phyloP scores from a whole-genome alignment of 1,140 invertebrate genomes.

The Oryzaephilus surinamensis region DNA sequence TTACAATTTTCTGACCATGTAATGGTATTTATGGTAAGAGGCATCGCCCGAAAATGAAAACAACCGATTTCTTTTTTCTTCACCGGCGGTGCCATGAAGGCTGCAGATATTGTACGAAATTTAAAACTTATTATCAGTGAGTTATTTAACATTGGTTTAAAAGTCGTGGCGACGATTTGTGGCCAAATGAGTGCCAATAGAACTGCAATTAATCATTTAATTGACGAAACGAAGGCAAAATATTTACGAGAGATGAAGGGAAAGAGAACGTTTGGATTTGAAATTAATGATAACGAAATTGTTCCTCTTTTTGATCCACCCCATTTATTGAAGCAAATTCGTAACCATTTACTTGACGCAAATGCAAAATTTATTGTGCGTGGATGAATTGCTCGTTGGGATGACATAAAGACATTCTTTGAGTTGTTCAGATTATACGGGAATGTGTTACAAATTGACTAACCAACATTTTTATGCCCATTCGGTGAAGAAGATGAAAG shows the following conservation, averaged over 20 bases:
- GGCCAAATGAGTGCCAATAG: constrained; percentile 28
- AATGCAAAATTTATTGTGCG: neutral
- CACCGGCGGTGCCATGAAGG: constrained; percentile 18
- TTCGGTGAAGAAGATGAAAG: constrained; percentile 15
- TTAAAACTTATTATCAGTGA: constrained; percentile 18
- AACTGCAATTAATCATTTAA: too few species aligned
- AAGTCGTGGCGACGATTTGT: constrained; percentile 27
- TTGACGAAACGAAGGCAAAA: constrained; percentile 3
- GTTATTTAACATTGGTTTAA: constrained; percentile 32
- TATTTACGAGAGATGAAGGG: neutral
- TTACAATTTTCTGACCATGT: too few species aligned
- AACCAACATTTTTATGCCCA: constrained; percentile 5
- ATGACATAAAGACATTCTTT: constrained; percentile 8
- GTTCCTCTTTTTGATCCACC: constrained; percentile 8
- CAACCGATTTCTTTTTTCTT: constrained; percentile 1
- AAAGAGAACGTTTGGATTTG: neutral
- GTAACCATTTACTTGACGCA: constrained; percentile 4
- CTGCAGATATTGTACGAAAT: constrained; percentile 31
- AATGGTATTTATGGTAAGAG: too few species aligned
- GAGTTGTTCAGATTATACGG: too few species aligned
- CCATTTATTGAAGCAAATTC: constrained; percentile 8
- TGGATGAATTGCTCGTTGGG: neutral
- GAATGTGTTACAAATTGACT: constrained; percentile 10
- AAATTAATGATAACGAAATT: constrained; percentile 3
- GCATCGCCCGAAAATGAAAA: neutral